phyloP scores from a whole-genome alignment of 2,888 invertebrate genomes.

The Cantharis lateralis region DNA sequence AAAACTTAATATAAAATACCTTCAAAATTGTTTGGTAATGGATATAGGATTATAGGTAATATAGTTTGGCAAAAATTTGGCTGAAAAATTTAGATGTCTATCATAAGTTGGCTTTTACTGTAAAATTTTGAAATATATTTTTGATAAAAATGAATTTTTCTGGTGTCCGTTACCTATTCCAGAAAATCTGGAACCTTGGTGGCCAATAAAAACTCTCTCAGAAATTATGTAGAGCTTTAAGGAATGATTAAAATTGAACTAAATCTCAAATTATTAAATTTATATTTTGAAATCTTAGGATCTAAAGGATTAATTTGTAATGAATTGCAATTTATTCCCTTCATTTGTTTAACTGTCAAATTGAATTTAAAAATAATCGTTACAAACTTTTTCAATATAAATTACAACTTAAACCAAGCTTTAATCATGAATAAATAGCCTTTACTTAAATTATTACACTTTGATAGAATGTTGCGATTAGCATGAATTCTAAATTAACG shows the following conservation, averaged over 20 bases:
- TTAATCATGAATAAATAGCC: not conserved
- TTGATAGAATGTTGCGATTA: slow-evolving; percentile 3
- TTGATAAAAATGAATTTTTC: not conserved
- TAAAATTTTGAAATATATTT: not conserved
- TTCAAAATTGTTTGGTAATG: not conserved
- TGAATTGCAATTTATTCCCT: not conserved
- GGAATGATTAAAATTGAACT: not conserved
- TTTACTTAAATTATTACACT: not conserved
- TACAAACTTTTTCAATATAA: not conserved
- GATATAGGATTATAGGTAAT: not conserved
- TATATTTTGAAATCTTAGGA: not conserved
- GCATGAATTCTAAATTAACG: slow-evolving; percentile 4
- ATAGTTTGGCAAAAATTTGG: not conserved
- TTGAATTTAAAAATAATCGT: not conserved
- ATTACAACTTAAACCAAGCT: not conserved
- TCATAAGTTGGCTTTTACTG: too few relatives aligned
- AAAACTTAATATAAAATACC: not conserved
- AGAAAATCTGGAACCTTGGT: not conserved
- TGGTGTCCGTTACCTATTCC: not conserved
- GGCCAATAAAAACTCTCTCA: not conserved
- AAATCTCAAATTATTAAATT: not conserved
- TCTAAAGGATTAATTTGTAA: not conserved
- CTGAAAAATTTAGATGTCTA: not conserved
- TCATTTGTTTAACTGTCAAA: not conserved
- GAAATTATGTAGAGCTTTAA: not conserved